Base-by-base conservation (phyloP, 2,113 vertebrate genomes). In the Myocastor coypus region DNA sequence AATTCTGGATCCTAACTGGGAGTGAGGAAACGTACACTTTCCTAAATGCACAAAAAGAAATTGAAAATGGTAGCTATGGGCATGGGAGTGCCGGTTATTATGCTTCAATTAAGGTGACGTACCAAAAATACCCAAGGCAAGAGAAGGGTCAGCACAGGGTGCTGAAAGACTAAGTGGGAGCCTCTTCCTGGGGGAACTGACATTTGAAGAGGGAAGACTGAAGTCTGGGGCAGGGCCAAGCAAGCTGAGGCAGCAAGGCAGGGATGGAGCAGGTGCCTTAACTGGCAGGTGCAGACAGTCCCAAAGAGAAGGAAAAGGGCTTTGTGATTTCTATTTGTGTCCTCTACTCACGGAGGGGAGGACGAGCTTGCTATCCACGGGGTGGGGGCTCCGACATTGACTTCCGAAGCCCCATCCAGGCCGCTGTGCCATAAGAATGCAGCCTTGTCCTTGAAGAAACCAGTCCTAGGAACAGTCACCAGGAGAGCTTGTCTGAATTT, bases 401-500 rank as follows among this genome's bases (percentile, higher is more conserved):
- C 16, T 37, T 82, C 64, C 5, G 20, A 7, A 73, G 28, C 14
- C 63, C 37, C 20, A 34, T 16, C 57, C 1, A 0, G 5, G 32
- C 20, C 40, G n/a, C 17, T 55, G 14, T 34, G 46, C 75, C 52
- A 4, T 84, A 24, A 87, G 50, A 87, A 30, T 55, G 34, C 20
- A 50, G 24, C 11, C 42, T 32, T 52, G 17, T 16, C 50, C 83
- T 69, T 59, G 52, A 59, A 83, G 66, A 82, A 46, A 20, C 52
- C 0, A 2, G 40, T n/a, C 46, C 42, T 5, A 5, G 2, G 12
- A n/a, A 10, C 11, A 73, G 17, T 46, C 46, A 28, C 22, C 1
- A 94, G 89, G 61, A 1, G 0, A 42, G 63, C 34, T 7, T 40
- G 80, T 59, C 46, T 69, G 16, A 81, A n/a, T 57, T 12, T 32